Percentiles rank a stretch among this genome's conserved stretches.
Conservation (phyloP, 1,140 invertebrate genomes). For the Drosophila nannoptera region DNA sequence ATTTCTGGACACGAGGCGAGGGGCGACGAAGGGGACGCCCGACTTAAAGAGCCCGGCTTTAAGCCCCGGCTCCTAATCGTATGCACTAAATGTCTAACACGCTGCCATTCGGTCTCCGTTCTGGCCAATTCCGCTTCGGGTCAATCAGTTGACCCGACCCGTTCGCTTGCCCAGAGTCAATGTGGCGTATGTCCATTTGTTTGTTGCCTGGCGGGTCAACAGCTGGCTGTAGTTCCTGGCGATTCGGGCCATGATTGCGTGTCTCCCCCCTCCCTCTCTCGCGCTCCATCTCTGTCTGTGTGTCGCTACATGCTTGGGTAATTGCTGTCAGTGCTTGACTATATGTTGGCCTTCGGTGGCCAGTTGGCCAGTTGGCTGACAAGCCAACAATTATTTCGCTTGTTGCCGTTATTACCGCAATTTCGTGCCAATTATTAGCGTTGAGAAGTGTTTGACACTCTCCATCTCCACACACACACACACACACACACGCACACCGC, state of each 20-base stretch:
- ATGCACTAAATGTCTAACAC: conserved; percentile 3
- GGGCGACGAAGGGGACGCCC: no score
- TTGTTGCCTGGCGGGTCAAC: conserved; percentile 21
- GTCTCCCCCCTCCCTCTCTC: neutral
- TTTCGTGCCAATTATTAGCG: conserved; percentile 65
- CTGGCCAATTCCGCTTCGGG: neutral
- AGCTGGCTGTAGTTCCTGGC: conserved; percentile 1
- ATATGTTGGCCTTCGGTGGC: conserved; percentile 1
- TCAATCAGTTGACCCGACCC: neutral
- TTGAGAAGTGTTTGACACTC: conserved; percentile 32
- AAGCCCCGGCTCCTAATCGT: neutral
- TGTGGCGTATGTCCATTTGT: conserved; percentile 16
- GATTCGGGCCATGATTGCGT: conserved; percentile 13
- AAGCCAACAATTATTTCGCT: conserved; percentile 55
- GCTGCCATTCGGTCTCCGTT: neutral
- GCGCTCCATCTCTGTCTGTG: neutral
- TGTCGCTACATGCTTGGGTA: conserved; percentile 34
- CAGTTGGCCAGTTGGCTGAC: conserved; percentile 33
- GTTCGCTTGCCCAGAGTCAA: conserved; percentile 11
- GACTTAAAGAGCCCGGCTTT: neutral
- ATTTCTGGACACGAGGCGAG: no score
- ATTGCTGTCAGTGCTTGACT: conserved; percentile 38
- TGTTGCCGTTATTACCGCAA: conserved; percentile 67
- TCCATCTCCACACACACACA: no score
- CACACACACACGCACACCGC: conserved; percentile 8